phyloP scores from a whole-genome alignment of 2,113 vertebrate species.

The Tiliqua scincoides region DNA sequence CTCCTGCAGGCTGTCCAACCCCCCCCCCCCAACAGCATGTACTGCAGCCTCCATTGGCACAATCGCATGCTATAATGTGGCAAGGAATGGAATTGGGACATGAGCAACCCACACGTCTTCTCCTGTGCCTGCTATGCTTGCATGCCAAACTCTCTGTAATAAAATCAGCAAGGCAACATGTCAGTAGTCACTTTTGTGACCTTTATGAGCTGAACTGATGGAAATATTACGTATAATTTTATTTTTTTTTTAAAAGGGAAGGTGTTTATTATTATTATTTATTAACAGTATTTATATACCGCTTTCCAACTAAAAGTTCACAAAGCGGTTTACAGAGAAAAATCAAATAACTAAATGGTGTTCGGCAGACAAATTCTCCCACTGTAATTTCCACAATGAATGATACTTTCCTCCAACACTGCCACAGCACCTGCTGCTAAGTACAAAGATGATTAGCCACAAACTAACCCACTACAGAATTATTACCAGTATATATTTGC shows the following conservation, averaged over 20 bases:
- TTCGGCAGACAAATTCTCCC: constrained; percentile 53
- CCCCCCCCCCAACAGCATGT: too few relatives aligned
- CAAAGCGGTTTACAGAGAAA: too few relatives aligned
- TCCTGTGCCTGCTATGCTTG: neutral
- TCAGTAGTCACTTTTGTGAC: neutral
- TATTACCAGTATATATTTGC: constrained; percentile 65
- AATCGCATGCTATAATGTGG: too few relatives aligned
- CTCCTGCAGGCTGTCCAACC: too few relatives aligned
- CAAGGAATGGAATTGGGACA: neutral
- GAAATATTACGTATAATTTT: constrained; percentile 56
- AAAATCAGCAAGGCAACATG: constrained; percentile 32
- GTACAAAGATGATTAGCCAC: constrained; percentile 69
- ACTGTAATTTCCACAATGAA: constrained; percentile 60
- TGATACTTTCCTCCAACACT: constrained; percentile 45
- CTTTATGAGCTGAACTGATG: constrained; percentile 47
- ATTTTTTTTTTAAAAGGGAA: constrained; percentile 32
- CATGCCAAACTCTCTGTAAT: constrained; percentile 19
- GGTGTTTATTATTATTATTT: too few relatives aligned
- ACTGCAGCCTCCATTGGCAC: too few relatives aligned
- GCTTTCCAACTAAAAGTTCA: too few relatives aligned
- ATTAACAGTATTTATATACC: too few relatives aligned
- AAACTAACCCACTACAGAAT: constrained; percentile 68
- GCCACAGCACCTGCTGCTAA: constrained; percentile 71
- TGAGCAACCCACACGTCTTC: neutral
- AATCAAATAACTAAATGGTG: too few relatives aligned